Percentiles rank a stretch among this genome's conserved stretches.
Conservation (phyloP, 2,113 vertebrate genomes). For the Xyrauchen texanus region DNA sequence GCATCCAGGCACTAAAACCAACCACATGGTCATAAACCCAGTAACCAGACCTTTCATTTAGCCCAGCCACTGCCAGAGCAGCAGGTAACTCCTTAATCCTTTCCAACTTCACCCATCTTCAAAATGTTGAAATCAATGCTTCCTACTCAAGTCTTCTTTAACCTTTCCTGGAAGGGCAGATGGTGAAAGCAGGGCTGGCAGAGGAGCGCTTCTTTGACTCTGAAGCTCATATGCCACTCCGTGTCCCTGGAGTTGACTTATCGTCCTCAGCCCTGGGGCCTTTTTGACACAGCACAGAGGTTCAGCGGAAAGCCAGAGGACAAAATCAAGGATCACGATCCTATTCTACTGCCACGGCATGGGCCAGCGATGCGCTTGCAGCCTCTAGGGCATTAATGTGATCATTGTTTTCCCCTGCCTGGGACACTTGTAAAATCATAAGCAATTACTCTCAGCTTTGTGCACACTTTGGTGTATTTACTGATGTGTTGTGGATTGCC, state of each 20-base stretch:
- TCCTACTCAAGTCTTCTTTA: constrained; percentile 44
- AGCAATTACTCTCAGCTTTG: constrained; percentile 38
- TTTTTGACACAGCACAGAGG: constrained; percentile 41
- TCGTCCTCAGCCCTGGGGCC: constrained; percentile 40
- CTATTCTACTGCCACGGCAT: constrained; percentile 26
- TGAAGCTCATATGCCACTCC: constrained; percentile 29
- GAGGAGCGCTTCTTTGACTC: constrained; percentile 21
- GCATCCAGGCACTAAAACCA: constrained; percentile 21
- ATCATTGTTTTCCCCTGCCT: constrained; percentile 46
- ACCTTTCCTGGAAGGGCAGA: constrained; percentile 49
- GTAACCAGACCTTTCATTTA: constrained; percentile 32
- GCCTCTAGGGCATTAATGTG: constrained; percentile 35
- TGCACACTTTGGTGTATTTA: constrained; percentile 42
- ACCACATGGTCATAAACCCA: constrained; percentile 27
- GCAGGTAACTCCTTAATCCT: constrained; percentile 46
- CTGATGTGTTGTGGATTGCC: constrained; percentile 2
- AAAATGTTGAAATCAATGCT: constrained; percentile 37
- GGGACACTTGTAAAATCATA: constrained; percentile 45
- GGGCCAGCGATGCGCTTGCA: constrained; percentile 24
- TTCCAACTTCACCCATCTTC: constrained; percentile 44
- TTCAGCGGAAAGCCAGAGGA: constrained; percentile 45
- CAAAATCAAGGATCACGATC: constrained; percentile 46
- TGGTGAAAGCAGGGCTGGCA: constrained; percentile 25
- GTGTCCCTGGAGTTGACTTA: constrained; percentile 43
- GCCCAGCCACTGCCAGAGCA: constrained; percentile 26